A percentile compares a stretch with the other conserved stretches of the same genome.
phyloP scores from a whole-genome alignment of 2,797 vertebrate genomes.

The Acanthiza pusilla region DNA sequence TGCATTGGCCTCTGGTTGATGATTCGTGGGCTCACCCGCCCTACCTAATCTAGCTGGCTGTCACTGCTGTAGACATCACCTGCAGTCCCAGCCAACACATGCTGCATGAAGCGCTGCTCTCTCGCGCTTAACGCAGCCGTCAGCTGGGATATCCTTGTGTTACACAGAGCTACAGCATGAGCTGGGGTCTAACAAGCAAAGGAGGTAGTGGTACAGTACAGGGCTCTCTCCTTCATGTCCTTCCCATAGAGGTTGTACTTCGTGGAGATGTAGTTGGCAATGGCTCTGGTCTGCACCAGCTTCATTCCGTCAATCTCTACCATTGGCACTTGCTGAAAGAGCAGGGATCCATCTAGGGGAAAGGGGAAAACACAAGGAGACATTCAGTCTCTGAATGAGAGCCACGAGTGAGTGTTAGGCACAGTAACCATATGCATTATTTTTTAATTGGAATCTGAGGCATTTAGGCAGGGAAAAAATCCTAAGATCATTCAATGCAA shows the following conservation, averaged over 20 bases:
- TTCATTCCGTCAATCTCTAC: conserved; percentile 88
- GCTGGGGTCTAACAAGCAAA: not conserved
- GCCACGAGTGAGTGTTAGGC: not conserved
- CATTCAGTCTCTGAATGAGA: not conserved
- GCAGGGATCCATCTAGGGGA: conserved; percentile 73
- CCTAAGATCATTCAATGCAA: not conserved
- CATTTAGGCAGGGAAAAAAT: not conserved
- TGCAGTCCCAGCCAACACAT: rapidly evolving
- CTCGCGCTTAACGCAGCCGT: not conserved
- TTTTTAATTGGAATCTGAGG: not conserved
- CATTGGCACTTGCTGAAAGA: conserved; percentile 87
- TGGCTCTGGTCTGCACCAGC: conserved; percentile 83
- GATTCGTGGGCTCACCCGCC: not conserved
- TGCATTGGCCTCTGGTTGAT: not conserved
- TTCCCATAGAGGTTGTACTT: conserved; percentile 85
- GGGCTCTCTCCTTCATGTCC: conserved; percentile 78
- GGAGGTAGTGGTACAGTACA: conserved; percentile 66
- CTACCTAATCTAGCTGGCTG: not conserved
- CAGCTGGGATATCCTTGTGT: not conserved
- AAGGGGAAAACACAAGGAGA: not conserved
- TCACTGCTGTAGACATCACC: not conserved
- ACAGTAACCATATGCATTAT: not conserved
- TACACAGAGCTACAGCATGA: not conserved
- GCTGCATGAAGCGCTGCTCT: not conserved
- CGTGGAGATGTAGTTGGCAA: conserved; percentile 80